Percentiles rank a stretch among this genome's conserved stretches.
These are phyloP conservation scores for Lota lota DNA, from an alignment of 2,113 vertebrate genomes.

Conservation along the genomic window DNA sequence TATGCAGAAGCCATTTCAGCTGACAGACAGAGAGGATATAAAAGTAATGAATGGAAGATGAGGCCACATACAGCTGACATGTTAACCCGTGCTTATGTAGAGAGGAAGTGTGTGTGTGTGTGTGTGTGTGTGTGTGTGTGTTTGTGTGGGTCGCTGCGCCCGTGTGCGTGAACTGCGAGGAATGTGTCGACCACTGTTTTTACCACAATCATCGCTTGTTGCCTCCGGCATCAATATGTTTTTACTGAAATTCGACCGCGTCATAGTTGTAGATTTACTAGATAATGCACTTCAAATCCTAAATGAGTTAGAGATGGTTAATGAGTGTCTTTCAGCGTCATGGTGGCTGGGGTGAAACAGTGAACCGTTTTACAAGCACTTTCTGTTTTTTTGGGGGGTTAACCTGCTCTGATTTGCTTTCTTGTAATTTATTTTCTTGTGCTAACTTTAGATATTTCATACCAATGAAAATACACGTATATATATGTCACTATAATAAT, in stretches of 20 bases:
- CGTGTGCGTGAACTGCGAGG: conserved; percentile 12
- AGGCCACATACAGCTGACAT: conserved; percentile 78
- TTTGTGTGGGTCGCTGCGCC: conserved; percentile 4
- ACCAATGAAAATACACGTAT: no score
- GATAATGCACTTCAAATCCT: conserved; percentile 52
- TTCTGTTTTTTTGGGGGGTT: neutral
- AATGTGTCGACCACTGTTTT: conserved; percentile 61
- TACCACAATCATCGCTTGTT: conserved; percentile 83
- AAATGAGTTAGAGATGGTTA: conserved; percentile 53
- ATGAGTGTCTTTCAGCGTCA: conserved; percentile 51
- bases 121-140: conserved; percentile 26
- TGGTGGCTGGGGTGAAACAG: neutral
- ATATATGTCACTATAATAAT: no score
- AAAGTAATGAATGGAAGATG: conserved; percentile 84
- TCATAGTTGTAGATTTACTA: conserved; percentile 65
- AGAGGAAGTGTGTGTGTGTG: conserved; percentile 35
- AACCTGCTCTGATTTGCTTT: neutral
- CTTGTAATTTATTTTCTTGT: neutral
- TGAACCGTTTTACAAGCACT: neutral
- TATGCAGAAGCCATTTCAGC: conserved; percentile 86
- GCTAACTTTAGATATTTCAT: no score
- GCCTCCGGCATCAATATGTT: conserved; percentile 72
- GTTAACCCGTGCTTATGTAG: conserved; percentile 72
- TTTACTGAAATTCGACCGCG: conserved; percentile 69
- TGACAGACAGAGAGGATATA: conserved; percentile 85